Percentiles rank a stretch among this genome's conserved stretches.
These are phyloP conservation scores for Bombus ignitus DNA, from an alignment of 1,140 invertebrate species.

Conservation along the genomic window DNA sequence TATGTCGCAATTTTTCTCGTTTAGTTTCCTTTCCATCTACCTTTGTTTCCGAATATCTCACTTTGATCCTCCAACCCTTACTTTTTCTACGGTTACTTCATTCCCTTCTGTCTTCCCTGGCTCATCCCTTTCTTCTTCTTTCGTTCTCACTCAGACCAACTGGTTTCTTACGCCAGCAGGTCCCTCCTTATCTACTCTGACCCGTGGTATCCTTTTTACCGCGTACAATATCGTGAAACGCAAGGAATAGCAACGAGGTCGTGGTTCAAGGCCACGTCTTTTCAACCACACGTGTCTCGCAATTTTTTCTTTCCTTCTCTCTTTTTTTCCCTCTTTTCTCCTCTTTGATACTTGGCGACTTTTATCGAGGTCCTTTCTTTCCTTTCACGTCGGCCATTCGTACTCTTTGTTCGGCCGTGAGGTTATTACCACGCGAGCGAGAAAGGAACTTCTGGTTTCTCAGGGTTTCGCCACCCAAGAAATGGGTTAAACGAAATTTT, in stretches of 20 bases:
- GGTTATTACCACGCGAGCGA: background rate
- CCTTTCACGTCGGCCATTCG: background rate
- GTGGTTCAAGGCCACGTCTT: conserved; percentile 9
- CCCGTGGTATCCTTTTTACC: background rate
- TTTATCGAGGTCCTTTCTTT: background rate
- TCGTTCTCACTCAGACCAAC: background rate
- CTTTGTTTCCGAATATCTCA: background rate
- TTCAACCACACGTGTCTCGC: background rate
- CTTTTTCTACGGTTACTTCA: background rate
- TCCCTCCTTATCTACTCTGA: background rate
- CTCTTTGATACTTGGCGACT: background rate
- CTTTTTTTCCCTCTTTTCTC: background rate
- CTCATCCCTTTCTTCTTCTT: background rate
- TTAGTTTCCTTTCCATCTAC: background rate
- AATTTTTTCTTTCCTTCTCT: background rate
- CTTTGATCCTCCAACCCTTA: background rate
- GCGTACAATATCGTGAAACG: conserved; percentile 11
- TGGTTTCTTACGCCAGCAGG: background rate
- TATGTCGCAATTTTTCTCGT: background rate
- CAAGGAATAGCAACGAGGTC: background rate
- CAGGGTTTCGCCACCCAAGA: background rate
- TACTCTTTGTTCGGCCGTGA: background rate
- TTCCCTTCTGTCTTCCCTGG: background rate
- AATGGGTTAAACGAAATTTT: conserved; percentile 15
- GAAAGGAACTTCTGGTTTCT: background rate